Percentiles rank a stretch among this genome's conserved stretches.
These are phyloP conservation scores for Trematomus bernacchii DNA, from an alignment of 2,797 vertebrate species.

Conservation along the genomic window DNA sequence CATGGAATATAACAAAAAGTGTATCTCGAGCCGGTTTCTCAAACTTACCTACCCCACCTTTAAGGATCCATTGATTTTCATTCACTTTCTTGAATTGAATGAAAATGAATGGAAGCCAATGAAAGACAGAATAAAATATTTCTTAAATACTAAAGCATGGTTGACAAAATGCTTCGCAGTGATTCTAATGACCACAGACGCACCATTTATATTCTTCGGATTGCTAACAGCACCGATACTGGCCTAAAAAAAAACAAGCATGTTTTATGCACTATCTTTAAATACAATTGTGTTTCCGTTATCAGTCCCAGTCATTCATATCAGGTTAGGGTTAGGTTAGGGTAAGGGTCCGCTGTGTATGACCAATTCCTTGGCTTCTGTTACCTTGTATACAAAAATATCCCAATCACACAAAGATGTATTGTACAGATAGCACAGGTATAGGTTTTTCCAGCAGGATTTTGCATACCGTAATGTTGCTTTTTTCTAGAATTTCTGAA, in stretches of 20 bases:
- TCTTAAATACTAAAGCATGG: neutral
- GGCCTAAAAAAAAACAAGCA: neutral
- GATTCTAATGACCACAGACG: neutral
- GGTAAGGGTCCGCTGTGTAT: neutral
- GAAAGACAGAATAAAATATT: neutral
- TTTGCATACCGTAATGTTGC: neutral
- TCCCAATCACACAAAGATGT: neutral
- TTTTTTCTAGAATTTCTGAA: neutral
- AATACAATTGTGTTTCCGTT: neutral
- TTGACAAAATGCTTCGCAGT: neutral
- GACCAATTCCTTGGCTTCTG: neutral
- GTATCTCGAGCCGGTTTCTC: too few relatives aligned
- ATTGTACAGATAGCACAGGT: neutral
- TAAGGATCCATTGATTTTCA: neutral
- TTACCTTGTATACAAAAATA: neutral
- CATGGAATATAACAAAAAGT: too few relatives aligned
- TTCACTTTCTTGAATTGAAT: neutral
- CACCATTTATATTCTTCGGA: accelerated
- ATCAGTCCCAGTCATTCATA: neutral
- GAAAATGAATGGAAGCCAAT: neutral
- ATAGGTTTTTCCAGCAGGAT: too few relatives aligned
- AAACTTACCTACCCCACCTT: too few relatives aligned
- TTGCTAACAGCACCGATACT: neutral
- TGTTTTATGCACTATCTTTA: neutral
- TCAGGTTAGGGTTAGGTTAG: neutral